phyloP scores from a whole-genome alignment of 2,888 invertebrate genomes.

The Hecatera dysodea region DNA sequence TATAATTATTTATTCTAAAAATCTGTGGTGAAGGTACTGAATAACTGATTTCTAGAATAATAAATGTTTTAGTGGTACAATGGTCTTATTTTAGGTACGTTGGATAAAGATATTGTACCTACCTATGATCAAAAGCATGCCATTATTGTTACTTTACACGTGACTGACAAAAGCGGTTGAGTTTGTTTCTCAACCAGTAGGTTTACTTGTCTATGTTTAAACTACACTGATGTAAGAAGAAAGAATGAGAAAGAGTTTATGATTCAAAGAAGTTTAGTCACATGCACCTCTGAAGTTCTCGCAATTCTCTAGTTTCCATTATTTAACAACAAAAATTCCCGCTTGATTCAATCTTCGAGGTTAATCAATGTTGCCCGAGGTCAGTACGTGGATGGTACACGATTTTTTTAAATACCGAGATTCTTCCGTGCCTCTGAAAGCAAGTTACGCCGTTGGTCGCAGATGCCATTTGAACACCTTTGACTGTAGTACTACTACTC shows the following conservation, averaged over 20 bases:
- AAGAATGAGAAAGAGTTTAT: not conserved
- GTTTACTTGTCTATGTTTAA: not conserved
- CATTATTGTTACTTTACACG: not conserved
- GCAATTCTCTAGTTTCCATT: not conserved
- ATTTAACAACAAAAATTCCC: too few species aligned
- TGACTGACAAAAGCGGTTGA: not conserved
- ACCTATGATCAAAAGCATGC: not conserved
- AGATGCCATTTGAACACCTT: too few species aligned
- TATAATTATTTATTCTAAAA: constrained; percentile 41
- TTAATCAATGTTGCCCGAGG: too few species aligned
- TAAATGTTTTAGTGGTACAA: constrained; percentile 35
- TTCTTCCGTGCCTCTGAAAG: too few species aligned
- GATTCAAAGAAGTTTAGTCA: not conserved
- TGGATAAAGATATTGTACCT: constrained; percentile 41
- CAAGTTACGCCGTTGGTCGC: too few species aligned
- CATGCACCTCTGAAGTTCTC: not conserved
- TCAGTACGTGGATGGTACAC: too few species aligned
- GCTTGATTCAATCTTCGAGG: too few species aligned
- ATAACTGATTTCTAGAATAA: constrained; percentile 47
- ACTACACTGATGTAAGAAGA: not conserved
- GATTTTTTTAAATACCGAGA: too few species aligned
- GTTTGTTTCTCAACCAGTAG: constrained; percentile 7
- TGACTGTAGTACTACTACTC: too few species aligned
- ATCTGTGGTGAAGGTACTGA: constrained; percentile 38
- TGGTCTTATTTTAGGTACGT: constrained; percentile 50